phyloP scores from a whole-genome alignment of 1,140 invertebrate species.

The Drosophila persimilis region DNA sequence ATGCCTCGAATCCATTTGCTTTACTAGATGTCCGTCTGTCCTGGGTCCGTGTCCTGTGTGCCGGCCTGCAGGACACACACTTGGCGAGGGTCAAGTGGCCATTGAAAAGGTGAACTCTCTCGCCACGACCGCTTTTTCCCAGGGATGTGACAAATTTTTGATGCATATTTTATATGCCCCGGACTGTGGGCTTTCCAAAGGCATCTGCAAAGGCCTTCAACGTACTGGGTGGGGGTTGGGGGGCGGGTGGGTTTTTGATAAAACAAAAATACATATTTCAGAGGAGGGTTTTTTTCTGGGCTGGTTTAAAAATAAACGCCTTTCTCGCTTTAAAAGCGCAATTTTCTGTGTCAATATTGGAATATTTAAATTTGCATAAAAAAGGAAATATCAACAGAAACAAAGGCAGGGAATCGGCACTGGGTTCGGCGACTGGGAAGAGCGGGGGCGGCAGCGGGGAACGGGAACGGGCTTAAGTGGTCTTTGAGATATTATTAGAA shows the following conservation, averaged over 20 bases:
- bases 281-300: constrained; percentile 4
- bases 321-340: constrained; percentile 56
- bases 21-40: constrained; percentile 2
- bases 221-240: background rate
- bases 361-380: constrained; percentile 61
- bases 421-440: background rate
- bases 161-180: constrained; percentile 68
- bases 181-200: constrained; percentile 9
- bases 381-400: constrained; percentile 24
- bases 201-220: constrained; percentile 22
- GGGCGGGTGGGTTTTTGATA: constrained; percentile 16
- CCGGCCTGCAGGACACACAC: constrained; percentile 21
- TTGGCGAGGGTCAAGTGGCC: constrained; percentile 69
- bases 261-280: constrained; percentile 41
- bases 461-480: too few relatives aligned
- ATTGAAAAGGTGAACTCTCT: constrained; percentile 70
- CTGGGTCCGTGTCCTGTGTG: background rate
- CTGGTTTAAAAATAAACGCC: constrained; percentile 25
- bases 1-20: constrained; percentile 51
- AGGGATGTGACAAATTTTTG: constrained; percentile 75
- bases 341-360: constrained; percentile 68
- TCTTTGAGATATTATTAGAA: too few relatives aligned
- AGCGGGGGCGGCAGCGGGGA: background rate
- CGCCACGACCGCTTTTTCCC: constrained; percentile 55
- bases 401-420: background rate